Evolutionary conservation across 2,797 vertebrate species (phyloP), one percentile per base, ranked within the genome.

Genomic region (Gadopsis bispinosus): DNA sequence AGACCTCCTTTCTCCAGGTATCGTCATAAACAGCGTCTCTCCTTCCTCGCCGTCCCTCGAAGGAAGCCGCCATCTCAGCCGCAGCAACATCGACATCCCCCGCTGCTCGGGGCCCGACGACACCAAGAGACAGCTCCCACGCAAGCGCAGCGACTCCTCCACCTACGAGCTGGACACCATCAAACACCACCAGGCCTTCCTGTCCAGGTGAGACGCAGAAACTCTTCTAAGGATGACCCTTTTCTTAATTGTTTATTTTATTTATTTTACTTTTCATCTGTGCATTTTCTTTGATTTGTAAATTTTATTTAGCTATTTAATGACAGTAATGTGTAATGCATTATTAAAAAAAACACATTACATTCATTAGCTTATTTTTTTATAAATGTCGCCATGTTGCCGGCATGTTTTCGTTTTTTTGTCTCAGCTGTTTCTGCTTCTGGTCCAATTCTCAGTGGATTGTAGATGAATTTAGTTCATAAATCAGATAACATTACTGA

Each of bases 161-260:
- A 99, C 98, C 33, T 99, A 98, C 0, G 98, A 99, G 89, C 88
- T 97, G 87, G 98, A 99, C 94, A 99, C 97, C 13, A 97, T 99
- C 91, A 98, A 97, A 85, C 98, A 99, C 72, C 98, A 99, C 92
- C 98, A 99, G 77, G 97, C 98, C 84, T 99, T 99, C 86, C 95
- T 99, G 83, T 97, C 98, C 88, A 99, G 98, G 98, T 99, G 54
- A 79, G 74, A 43, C 16, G 22, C 10, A 2, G 37, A 45, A 7
- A 26, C 26, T 26, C 26, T 26, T 26, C 26, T 33, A 33, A 33
- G 33, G 6, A 5, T 33, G 7, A 33, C 37, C 35, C 8, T 37
- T 37, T 37, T 37, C 37, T 37, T 39, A 39, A 39, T 39, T 39
- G 10, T 11, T 10, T 39, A 11, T 10, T 11, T 39, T 39, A 3